Evolutionary conservation across 2,797 vertebrate species (phyloP).

Genomic region (Paratrypauchen microcephalus): DNA sequence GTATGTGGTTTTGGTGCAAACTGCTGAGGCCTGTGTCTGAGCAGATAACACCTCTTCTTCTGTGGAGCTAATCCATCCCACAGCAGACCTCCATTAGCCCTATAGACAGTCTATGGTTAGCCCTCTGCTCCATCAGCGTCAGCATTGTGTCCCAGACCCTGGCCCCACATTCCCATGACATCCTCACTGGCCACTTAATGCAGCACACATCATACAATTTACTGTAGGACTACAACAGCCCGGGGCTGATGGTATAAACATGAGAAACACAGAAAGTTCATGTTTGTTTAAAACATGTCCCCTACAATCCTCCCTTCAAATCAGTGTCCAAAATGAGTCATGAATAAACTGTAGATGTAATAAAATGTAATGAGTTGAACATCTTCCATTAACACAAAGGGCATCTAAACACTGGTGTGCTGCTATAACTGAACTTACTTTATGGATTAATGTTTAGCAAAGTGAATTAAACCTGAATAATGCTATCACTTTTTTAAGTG

Average conservation of each 20-base stretch:
- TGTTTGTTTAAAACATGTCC: neutral
- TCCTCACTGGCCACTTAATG: constrained; percentile 38
- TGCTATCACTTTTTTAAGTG: too few species aligned
- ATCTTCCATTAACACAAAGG: neutral
- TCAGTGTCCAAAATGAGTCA: neutral
- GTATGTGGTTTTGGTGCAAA: neutral
- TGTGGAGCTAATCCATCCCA: constrained; percentile 5
- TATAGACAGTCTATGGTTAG: neutral
- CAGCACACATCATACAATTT: constrained; percentile 18
- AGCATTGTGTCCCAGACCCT: constrained; percentile 38
- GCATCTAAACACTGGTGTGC: neutral
- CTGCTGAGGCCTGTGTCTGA: constrained; percentile 13
- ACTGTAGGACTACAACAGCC: constrained; percentile 1
- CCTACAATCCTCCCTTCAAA: neutral
- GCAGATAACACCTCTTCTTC: constrained; percentile 9
- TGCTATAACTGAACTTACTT: neutral
- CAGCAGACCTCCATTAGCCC: neutral
- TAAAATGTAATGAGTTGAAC: neutral
- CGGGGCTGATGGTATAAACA: constrained; percentile 7
- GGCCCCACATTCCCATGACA: constrained; percentile 37
- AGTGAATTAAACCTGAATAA: too few species aligned
- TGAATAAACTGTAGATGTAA: neutral
- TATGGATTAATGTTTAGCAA: too few species aligned
- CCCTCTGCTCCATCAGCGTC: constrained; percentile 9
- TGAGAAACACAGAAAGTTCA: neutral